phyloP scores from a whole-genome alignment of 2,797 vertebrate species.

The Melanotaenia trifasciata region DNA sequence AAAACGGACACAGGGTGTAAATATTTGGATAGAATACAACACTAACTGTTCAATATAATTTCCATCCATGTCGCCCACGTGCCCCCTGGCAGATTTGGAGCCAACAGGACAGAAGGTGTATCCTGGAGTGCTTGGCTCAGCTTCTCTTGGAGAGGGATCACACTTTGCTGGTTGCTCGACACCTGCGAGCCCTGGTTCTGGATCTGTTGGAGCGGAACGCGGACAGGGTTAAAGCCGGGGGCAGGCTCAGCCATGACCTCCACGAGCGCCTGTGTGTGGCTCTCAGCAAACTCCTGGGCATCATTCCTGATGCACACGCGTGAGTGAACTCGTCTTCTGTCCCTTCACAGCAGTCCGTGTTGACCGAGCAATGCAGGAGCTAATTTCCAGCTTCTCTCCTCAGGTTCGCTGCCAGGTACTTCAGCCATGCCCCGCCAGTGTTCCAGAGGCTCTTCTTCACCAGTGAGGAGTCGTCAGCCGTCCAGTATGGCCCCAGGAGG shows the following conservation, averaged over 20 bases:
- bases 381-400: too few species aligned
- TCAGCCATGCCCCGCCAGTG: slow-evolving; percentile 89
- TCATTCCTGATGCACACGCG: slow-evolving; percentile 91
- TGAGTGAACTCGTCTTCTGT: slow-evolving; percentile 76
- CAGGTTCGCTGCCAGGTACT: slow-evolving; percentile 94
- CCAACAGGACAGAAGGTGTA: slow-evolving; percentile 90
- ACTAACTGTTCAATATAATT: too few species aligned
- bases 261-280: slow-evolving; percentile 96
- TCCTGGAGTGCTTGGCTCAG: slow-evolving; percentile 87
- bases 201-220: slow-evolving; percentile 94
- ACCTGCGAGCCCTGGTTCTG: slow-evolving; percentile 90
- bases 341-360: background rate
- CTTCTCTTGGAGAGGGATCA: slow-evolving; percentile 94
- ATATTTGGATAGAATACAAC: background rate
- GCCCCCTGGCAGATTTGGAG: slow-evolving; percentile 87
- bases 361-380: too few species aligned
- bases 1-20: too few species aligned
- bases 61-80: too few species aligned
- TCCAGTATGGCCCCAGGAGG: slow-evolving; percentile 92
- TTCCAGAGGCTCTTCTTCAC: slow-evolving; percentile 97
- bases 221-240: slow-evolving; percentile 86
- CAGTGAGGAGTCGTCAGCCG: slow-evolving; percentile 89
- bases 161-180: slow-evolving; percentile 88
- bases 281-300: slow-evolving; percentile 90
- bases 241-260: slow-evolving; percentile 90